phyloP scores from a whole-genome alignment of 2,888 invertebrate species.

The Nephrotoma flavescens region DNA sequence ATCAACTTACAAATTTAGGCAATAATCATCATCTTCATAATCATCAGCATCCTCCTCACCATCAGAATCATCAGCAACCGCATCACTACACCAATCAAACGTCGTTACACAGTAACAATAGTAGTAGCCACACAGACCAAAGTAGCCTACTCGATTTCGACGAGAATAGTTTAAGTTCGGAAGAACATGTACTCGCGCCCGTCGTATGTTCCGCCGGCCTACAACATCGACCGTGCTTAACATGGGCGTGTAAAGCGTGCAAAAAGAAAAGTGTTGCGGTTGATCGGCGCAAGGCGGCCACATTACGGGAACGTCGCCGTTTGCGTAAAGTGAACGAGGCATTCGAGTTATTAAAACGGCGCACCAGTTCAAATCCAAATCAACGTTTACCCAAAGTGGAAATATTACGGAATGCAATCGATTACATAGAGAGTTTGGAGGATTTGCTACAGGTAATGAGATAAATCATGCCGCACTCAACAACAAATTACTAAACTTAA shows the following conservation, averaged over 20 bases:
- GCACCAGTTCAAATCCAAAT: conserved; percentile 90
- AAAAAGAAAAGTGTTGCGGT: conserved; percentile 92
- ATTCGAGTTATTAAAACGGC: conserved; percentile 82
- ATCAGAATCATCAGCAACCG: background rate
- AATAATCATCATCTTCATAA: background rate
- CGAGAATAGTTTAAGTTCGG: conserved; percentile 28
- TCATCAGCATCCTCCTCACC: background rate
- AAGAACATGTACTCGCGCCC: conserved; percentile 32
- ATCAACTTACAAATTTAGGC: background rate
- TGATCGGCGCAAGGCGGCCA: conserved; percentile 93
- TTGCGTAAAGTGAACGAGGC: conserved; percentile 97
- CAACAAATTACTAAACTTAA: background rate
- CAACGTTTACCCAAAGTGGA: conserved; percentile 95
- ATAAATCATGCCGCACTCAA: background rate
- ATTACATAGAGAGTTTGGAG: conserved; percentile 88
- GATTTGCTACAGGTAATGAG: conserved; percentile 51
- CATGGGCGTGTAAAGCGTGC: conserved; percentile 97
- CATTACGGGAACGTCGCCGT: conserved; percentile 80
- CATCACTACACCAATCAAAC: background rate
- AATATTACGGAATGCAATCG: conserved; percentile 92
- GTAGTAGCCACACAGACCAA: background rate
- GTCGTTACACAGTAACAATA: background rate
- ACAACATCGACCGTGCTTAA: conserved; percentile 57
- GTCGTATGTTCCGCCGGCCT: conserved; percentile 33
- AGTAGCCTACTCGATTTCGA: conserved; percentile 29